phyloP scores from a whole-genome alignment of 2,888 invertebrate species.

The Hylaea fasciaria region DNA sequence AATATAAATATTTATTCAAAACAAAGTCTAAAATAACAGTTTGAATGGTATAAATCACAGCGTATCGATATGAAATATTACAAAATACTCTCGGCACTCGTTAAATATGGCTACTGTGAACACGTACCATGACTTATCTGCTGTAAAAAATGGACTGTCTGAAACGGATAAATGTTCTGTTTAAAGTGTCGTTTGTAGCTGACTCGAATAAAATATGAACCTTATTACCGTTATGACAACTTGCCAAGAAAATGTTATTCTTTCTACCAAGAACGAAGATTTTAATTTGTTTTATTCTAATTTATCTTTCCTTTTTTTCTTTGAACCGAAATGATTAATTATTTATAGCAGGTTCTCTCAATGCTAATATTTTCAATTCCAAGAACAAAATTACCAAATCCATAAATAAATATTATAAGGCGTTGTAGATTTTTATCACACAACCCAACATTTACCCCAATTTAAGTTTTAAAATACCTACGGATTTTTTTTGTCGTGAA shows the following conservation, averaged over 20 bases:
- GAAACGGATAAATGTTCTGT: constrained; percentile 42
- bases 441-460: too few relatives aligned
- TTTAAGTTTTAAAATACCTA: too few relatives aligned
- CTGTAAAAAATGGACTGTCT: constrained; percentile 53
- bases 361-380: too few relatives aligned
- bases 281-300: too few relatives aligned
- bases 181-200: constrained; percentile 24
- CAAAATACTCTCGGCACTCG: constrained; percentile 53
- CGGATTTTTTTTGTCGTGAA: background rate
- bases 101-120: constrained; percentile 56
- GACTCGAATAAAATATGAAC: constrained; percentile 21
- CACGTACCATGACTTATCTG: constrained; percentile 57
- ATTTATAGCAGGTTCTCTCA: too few relatives aligned
- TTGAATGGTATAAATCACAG: constrained; percentile 55
- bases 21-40: constrained; percentile 50
- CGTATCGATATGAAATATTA: constrained; percentile 65
- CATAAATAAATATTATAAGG: too few relatives aligned
- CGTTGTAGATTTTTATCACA: too few relatives aligned
- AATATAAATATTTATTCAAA: constrained; percentile 50
- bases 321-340: too few relatives aligned
- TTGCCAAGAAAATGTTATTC: constrained; percentile 8
- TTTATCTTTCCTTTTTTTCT: too few relatives aligned
- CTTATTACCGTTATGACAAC: constrained; percentile 17
- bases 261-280: too few relatives aligned
- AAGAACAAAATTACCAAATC: too few relatives aligned